These are phyloP conservation scores for Trogon melanurus DNA, from an alignment of 2,113 vertebrate species.

Conservation along the genomic window DNA sequence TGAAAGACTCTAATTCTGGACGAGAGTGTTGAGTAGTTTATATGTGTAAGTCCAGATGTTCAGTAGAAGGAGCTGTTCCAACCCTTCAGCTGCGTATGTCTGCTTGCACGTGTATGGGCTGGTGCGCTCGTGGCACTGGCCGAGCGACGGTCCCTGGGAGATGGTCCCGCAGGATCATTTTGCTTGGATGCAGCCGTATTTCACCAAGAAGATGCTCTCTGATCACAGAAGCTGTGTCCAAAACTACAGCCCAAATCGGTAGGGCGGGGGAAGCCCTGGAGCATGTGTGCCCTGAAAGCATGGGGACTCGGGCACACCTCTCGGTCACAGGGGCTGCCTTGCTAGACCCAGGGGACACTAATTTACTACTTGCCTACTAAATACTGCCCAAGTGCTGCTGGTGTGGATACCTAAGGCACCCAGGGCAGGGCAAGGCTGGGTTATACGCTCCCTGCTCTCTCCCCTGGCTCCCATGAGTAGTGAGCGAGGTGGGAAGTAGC, in stretches of 20 bases:
- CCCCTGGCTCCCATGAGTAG: background rate
- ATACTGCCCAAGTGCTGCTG: background rate
- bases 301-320: background rate
- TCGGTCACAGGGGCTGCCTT: background rate
- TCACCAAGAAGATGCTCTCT: background rate
- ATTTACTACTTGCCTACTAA: background rate
- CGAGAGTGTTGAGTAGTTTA: conserved; percentile 60
- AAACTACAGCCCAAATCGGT: background rate
- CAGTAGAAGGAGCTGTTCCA: conserved; percentile 60
- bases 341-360: background rate
- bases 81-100: conserved; percentile 4
- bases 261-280: background rate
- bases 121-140: background rate
- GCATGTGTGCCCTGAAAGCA: background rate
- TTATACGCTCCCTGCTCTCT: background rate
- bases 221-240: background rate
- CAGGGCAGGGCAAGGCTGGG: background rate
- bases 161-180: background rate
- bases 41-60: conserved; percentile 62
- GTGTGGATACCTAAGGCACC: background rate
- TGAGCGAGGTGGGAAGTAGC: background rate
- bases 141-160: accelerated
- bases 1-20: conserved; percentile 62
- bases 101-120: conserved; percentile 19
- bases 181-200: background rate